phyloP scores from a whole-genome alignment of 2,888 invertebrate species.

The Liodrosophila aerea region DNA sequence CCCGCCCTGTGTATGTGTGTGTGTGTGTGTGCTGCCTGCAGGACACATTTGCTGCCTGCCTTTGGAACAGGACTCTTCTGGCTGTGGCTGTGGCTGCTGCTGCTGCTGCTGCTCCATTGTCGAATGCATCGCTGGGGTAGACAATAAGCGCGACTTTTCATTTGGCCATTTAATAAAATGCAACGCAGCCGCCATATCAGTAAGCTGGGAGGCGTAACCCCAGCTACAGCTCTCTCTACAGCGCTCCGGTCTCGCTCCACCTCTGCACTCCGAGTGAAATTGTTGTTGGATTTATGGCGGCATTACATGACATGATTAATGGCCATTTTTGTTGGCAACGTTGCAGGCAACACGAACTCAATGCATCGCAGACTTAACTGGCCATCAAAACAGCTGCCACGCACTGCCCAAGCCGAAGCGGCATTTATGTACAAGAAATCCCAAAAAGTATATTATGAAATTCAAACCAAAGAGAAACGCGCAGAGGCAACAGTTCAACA shows the following conservation, averaged over 20 bases:
- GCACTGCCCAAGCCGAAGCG: conserved; percentile 3
- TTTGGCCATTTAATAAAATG: conserved; percentile 78
- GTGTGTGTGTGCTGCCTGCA: too few species aligned
- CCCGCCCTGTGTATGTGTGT: not conserved
- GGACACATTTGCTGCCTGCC: not conserved
- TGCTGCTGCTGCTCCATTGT: conserved; percentile 32
- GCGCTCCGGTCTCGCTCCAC: not conserved
- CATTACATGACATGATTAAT: conserved; percentile 80
- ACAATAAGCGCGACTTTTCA: conserved; percentile 77
- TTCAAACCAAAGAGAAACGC: conserved; percentile 3
- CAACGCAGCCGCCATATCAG: conserved; percentile 51
- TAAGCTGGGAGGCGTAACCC: not conserved
- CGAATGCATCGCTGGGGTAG: conserved; percentile 40
- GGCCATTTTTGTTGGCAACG: conserved; percentile 34
- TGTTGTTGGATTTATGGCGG: conserved; percentile 79
- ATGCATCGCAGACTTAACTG: conserved; percentile 41
- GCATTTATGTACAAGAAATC: not conserved
- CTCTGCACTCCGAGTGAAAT: conserved; percentile 43
- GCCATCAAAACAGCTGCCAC: conserved; percentile 57
- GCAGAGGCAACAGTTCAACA: not conserved
- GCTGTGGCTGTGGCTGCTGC: too few species aligned
- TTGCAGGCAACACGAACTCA: conserved; percentile 1
- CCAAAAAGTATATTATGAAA: not conserved
- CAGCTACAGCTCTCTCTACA: not conserved
- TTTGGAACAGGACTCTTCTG: conserved; percentile 19